Evolutionary conservation across 2,888 invertebrate genomes (phyloP).

Genomic region (Tachina lurida): DNA sequence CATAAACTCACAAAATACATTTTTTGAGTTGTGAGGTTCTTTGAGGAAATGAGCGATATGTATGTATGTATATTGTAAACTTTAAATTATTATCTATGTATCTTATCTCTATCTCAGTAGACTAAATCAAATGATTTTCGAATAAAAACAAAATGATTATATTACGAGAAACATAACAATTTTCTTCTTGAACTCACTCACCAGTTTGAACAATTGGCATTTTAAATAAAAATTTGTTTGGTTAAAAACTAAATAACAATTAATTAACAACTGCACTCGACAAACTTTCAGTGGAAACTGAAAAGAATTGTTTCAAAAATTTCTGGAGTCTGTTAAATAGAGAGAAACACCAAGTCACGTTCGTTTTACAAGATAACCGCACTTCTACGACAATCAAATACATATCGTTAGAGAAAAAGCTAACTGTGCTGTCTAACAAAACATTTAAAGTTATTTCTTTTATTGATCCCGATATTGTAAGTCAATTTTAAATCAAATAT

Average conservation of each 20-base stretch:
- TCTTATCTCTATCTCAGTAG: too few species aligned
- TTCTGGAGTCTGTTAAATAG: neutral
- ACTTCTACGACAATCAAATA: neutral
- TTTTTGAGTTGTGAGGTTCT: too few species aligned
- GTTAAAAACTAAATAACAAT: conserved; percentile 3
- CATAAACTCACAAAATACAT: too few species aligned
- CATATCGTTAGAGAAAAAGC: neutral
- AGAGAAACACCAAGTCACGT: neutral
- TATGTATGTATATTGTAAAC: neutral
- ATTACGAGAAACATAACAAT: neutral
- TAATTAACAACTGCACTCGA: conserved; percentile 49
- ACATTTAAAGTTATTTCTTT: too few species aligned
- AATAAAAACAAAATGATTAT: neutral
- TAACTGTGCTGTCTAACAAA: too few species aligned
- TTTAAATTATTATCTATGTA: too few species aligned
- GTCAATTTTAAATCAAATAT: too few species aligned
- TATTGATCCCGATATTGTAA: too few species aligned
- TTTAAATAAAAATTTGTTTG: conserved; percentile 40
- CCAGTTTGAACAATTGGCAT: conserved; percentile 74
- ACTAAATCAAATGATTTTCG: neutral
- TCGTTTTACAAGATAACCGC: neutral
- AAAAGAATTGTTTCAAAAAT: conserved; percentile 5
- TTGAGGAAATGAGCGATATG: too few species aligned
- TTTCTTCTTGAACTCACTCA: conserved; percentile 41
- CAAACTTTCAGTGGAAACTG: conserved; percentile 50